Conservation (phyloP, 1,140 invertebrate species). For the Rhagoletis pomonella region DNA sequence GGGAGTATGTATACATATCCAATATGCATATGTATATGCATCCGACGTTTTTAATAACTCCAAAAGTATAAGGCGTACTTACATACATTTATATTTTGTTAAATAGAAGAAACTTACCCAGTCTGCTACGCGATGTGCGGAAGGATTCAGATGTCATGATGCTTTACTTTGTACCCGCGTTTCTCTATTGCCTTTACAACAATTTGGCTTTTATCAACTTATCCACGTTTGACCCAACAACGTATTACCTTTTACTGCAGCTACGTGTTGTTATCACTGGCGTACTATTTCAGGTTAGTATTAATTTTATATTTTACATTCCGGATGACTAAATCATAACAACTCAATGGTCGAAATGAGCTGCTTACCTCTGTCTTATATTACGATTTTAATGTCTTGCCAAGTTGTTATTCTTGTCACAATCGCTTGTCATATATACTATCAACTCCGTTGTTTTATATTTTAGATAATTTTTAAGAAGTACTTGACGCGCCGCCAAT, state of each 20-base stretch:
- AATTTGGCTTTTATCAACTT: conserved; percentile 95
- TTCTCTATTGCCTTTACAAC: conserved; percentile 96
- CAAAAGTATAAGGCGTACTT: background rate
- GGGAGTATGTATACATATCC: conserved; percentile 77
- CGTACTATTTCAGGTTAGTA: conserved; percentile 90
- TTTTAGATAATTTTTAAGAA: conserved; percentile 85
- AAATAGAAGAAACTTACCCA: conserved; percentile 75
- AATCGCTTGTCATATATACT: background rate
- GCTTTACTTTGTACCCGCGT: conserved; percentile 93
- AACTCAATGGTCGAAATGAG: background rate
- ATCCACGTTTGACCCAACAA: conserved; percentile 93
- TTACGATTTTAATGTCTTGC: too few relatives aligned
- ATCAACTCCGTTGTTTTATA: background rate
- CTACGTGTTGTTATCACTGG: conserved; percentile 94
- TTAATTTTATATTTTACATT: background rate
- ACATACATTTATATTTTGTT: conserved; percentile 55
- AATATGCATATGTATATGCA: background rate
- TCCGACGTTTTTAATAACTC: background rate
- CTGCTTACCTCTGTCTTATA: too few relatives aligned
- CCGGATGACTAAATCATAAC: background rate
- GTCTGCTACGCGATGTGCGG: conserved; percentile 76
- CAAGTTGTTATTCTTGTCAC: background rate
- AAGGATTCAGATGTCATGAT: conserved; percentile 81
- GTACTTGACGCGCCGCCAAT: conserved; percentile 87
- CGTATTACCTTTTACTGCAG: conserved; percentile 95